A percentile compares a stretch with the other conserved stretches of the same genome.
These are phyloP conservation scores for Hippoglossus hippoglossus DNA, from an alignment of 2,797 vertebrate genomes.

Conservation along the genomic window DNA sequence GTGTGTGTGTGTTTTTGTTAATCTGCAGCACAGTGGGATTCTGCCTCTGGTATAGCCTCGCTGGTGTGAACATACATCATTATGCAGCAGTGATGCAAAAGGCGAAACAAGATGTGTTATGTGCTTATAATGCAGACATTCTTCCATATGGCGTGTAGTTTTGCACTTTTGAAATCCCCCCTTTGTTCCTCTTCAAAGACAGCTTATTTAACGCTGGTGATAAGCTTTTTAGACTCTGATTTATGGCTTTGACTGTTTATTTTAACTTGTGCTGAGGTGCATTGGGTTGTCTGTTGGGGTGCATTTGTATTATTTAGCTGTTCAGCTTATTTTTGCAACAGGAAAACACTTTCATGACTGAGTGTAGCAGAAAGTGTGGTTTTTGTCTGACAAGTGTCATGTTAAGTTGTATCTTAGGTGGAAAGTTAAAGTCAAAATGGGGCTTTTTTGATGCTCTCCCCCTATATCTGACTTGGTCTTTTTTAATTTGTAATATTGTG, in stretches of 20 bases:
- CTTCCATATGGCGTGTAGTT: constrained; percentile 71
- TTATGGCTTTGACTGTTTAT: constrained; percentile 50
- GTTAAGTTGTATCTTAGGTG: background rate
- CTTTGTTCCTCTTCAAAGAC: constrained; percentile 74
- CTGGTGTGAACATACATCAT: constrained; percentile 80
- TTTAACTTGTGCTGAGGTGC: constrained; percentile 24
- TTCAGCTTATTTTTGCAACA: background rate
- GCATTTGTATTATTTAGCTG: background rate
- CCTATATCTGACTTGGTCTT: constrained; percentile 2
- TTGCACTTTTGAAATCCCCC: constrained; percentile 45
- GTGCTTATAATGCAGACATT: constrained; percentile 75
- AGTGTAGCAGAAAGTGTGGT: too few relatives aligned
- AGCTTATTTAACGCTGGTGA: constrained; percentile 61
- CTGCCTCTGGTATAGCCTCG: constrained; percentile 78
- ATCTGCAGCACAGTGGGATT: constrained; percentile 80
- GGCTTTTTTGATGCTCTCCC: background rate
- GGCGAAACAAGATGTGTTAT: constrained; percentile 73
- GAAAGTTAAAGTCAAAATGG: background rate
- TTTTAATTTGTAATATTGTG: constrained; percentile 4
- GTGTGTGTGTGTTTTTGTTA: constrained; percentile 72
- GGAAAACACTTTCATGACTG: too few relatives aligned
- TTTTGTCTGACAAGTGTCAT: background rate
- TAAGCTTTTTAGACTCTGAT: constrained; percentile 52
- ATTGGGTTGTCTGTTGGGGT: background rate
- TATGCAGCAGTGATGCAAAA: constrained; percentile 80